Evolutionary conservation across 1,140 invertebrate genomes (phyloP).

Genomic region (Drosophila azteca): DNA sequence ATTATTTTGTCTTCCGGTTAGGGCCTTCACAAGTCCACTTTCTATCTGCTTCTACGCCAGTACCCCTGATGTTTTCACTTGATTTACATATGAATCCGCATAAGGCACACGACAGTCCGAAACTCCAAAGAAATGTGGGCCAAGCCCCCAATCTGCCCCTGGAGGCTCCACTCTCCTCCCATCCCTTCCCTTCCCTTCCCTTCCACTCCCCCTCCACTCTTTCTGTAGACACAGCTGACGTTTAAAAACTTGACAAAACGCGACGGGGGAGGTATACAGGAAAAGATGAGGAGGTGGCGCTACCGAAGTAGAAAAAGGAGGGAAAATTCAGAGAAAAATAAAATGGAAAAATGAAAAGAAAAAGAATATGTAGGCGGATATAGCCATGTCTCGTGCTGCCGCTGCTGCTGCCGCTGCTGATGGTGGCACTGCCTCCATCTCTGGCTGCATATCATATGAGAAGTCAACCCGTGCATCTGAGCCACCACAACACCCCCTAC

Average conservation of each 20-base stretch:
- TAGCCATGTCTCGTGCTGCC: constrained; percentile 22
- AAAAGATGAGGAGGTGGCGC: constrained; percentile 2
- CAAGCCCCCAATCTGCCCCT: constrained; percentile 46
- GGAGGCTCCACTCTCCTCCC: constrained; percentile 13
- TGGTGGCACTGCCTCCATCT: constrained; percentile 22
- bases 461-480: constrained; percentile 30
- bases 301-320: background rate
- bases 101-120: constrained; percentile 58
- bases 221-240: constrained; percentile 53
- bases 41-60: constrained; percentile 7
- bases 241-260: constrained; percentile 72
- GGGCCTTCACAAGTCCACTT: constrained; percentile 34
- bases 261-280: constrained; percentile 34
- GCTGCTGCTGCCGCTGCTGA: constrained; percentile 21
- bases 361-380: constrained; percentile 49
- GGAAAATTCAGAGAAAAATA: constrained; percentile 17
- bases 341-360: constrained; percentile 56
- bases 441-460: constrained; percentile 64
- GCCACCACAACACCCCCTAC: background rate
- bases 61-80: constrained; percentile 57
- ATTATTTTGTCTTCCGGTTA: constrained; percentile 18
- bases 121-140: constrained; percentile 63
- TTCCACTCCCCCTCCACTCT: constrained; percentile 18
- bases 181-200: background rate
- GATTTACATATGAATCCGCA: constrained; percentile 73